Evolutionary conservation across 2,888 invertebrate species (phyloP).

Genomic region (Pycnomerus fuliginosus): DNA sequence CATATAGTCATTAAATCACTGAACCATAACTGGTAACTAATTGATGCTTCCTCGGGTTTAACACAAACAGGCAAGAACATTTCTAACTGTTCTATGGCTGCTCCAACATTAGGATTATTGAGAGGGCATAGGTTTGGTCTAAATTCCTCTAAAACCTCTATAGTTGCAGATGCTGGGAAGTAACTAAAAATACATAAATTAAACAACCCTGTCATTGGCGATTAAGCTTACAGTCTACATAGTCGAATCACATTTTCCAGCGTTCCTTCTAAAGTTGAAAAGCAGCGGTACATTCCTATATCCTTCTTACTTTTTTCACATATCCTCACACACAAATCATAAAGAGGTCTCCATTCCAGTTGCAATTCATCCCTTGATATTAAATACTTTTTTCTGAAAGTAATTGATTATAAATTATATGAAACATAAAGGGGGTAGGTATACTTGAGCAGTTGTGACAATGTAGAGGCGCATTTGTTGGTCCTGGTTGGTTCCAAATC

Average conservation of each 20-base stretch:
- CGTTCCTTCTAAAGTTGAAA: conserved; percentile 38
- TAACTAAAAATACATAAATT: conserved; percentile 56
- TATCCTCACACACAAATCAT: conserved; percentile 64
- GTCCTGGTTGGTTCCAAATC: conserved; percentile 75
- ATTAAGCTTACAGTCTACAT: conserved; percentile 44
- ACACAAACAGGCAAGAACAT: conserved; percentile 77
- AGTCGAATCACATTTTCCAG: conserved; percentile 43
- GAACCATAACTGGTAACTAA: conserved; percentile 78
- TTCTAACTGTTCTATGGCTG: conserved; percentile 62
- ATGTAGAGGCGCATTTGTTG: conserved; percentile 68
- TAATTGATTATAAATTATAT: conserved; percentile 1
- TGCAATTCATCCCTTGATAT: conserved; percentile 76
- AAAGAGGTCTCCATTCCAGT: conserved; percentile 84
- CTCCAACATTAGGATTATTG: conserved; percentile 56
- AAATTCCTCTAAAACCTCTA: conserved; percentile 83
- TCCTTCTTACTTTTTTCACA: conserved; percentile 59
- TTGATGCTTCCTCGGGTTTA: conserved; percentile 60
- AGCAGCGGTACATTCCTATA: conserved; percentile 60
- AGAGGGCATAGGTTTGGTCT: conserved; percentile 79
- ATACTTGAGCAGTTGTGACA: conserved; percentile 75
- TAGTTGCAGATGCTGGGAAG: conserved; percentile 71
- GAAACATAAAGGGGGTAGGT: conserved; percentile 41
- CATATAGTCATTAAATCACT: conserved; percentile 75
- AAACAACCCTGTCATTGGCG: too few species aligned
- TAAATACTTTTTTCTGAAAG: conserved; percentile 70